phyloP scores from a whole-genome alignment of 2,888 invertebrate genomes.

The Clusia tigrina region DNA sequence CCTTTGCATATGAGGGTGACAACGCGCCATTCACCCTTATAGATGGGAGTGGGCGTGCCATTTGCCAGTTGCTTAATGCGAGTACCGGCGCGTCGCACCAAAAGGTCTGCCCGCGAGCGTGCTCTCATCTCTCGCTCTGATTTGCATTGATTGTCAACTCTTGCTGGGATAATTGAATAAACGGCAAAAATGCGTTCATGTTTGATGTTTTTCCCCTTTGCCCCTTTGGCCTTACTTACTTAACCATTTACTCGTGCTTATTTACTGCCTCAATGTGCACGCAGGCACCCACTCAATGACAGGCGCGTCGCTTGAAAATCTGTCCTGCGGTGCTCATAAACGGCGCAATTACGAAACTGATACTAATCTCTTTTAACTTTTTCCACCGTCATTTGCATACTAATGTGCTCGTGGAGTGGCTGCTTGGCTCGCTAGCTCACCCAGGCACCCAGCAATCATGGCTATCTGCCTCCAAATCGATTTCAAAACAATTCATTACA shows the following conservation, averaged over 20 bases:
- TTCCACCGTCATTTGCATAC: too few relatives aligned
- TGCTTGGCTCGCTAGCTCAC: too few relatives aligned
- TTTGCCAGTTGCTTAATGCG: constrained; percentile 3
- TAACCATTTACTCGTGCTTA: too few relatives aligned
- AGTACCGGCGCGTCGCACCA: constrained; percentile 1
- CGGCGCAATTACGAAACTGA: background rate
- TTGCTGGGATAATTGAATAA: constrained; percentile 49
- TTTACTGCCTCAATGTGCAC: too few relatives aligned
- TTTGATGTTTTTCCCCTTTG: constrained; percentile 41
- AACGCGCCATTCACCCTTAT: background rate
- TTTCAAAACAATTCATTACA: too few relatives aligned
- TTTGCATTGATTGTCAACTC: constrained; percentile 5
- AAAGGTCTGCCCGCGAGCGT: constrained; percentile 10
- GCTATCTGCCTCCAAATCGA: too few relatives aligned
- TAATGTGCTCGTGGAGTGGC: too few relatives aligned
- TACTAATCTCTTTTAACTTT: background rate
- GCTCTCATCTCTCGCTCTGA: constrained; percentile 18
- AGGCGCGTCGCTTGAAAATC: too few relatives aligned
- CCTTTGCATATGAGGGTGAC: background rate
- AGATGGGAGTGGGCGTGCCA: constrained; percentile 7
- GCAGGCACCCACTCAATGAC: too few relatives aligned
- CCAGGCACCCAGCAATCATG: too few relatives aligned
- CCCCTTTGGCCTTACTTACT: too few relatives aligned
- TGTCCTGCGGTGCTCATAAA: constrained; percentile 45
- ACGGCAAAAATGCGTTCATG: constrained; percentile 27